Percentiles rank a stretch among this genome's conserved stretches.
Conservation (phyloP, 2,888 invertebrate species). For the Isoperla grammatica region DNA sequence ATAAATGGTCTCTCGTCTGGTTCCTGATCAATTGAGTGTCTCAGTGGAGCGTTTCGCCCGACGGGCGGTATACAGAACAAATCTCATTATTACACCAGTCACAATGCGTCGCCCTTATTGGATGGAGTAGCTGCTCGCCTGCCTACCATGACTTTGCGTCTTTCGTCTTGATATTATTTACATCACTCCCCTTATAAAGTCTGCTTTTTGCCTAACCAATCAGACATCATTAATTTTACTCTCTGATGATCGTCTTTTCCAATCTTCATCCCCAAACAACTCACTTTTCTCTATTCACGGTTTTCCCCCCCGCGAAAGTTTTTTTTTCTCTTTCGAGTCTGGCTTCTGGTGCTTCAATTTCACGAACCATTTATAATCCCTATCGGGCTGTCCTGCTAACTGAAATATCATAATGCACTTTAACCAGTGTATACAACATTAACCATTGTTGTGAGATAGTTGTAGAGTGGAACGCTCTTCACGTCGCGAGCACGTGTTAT, state of each 20-base stretch:
- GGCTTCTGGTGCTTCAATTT: neutral
- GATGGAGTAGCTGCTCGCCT: neutral
- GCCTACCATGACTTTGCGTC: constrained; percentile 13
- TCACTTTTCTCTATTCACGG: neutral
- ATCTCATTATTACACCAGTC: constrained; percentile 14
- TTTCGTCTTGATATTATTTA: constrained; percentile 7
- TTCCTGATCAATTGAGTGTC: constrained; percentile 13
- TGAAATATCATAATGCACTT: neutral
- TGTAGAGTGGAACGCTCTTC: too few species aligned
- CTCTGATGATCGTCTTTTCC: constrained; percentile 2
- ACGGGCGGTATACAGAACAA: neutral
- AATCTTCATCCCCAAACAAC: neutral
- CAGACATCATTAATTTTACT: constrained; percentile 14
- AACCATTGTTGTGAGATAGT: too few species aligned
- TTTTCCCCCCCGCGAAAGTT: neutral
- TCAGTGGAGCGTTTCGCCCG: neutral
- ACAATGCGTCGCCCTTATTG: neutral
- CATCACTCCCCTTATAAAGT: constrained; percentile 2
- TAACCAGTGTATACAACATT: neutral
- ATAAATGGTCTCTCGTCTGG: constrained; percentile 7
- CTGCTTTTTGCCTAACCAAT: constrained; percentile 1
- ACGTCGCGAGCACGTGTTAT: too few species aligned
- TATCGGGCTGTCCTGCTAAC: neutral
- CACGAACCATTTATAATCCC: neutral
- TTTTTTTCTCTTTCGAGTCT: neutral